A percentile compares a stretch with the other conserved stretches of the same genome.
Conservation (phyloP, 2,797 vertebrate species). For the Acridotheres tristis region DNA sequence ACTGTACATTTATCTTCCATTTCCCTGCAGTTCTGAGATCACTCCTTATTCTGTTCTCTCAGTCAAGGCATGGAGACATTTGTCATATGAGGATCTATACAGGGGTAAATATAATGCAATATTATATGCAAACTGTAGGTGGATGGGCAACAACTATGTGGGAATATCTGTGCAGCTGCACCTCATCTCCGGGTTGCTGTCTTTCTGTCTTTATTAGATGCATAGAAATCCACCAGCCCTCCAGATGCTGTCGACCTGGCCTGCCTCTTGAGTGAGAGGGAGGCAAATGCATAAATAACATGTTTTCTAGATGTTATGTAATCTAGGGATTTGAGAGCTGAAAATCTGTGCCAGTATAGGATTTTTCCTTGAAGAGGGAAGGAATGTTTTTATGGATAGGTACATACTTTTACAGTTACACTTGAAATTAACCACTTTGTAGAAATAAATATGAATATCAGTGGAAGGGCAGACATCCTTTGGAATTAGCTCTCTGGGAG, state of each 20-base stretch:
- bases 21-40: neutral
- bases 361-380: neutral
- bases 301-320: neutral
- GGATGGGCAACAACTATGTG: neutral
- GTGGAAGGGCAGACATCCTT: neutral
- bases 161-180: neutral
- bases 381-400: neutral
- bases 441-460: neutral
- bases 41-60: neutral
- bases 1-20: neutral
- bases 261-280: neutral
- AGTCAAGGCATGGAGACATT: no score
- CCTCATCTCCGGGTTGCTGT: neutral
- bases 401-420: neutral
- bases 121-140: neutral
- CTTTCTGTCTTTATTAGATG: neutral
- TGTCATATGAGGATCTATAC: fast-evolving
- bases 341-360: neutral
- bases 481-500: neutral
- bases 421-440: neutral
- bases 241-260: neutral
- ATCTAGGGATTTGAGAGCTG: neutral
- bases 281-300: neutral
- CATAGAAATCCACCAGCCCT: neutral
- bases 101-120: neutral